Conservation (phyloP, 1,140 invertebrate genomes). For the Ooceraea biroi region DNA sequence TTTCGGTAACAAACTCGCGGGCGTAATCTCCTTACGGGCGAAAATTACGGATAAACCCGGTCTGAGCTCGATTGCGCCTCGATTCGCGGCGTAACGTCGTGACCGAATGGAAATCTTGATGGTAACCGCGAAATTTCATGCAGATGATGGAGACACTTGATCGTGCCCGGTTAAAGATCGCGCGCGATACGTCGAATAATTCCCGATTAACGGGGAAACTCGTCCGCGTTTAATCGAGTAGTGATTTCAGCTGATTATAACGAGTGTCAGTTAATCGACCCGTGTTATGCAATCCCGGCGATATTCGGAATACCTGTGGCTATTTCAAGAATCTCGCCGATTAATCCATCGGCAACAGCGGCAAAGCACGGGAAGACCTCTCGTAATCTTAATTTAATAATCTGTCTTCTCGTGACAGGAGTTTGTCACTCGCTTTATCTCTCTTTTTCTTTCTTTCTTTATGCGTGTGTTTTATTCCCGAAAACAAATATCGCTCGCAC, state of each 20-base stretch:
- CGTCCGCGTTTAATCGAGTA: neutral
- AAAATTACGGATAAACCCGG: constrained; percentile 39
- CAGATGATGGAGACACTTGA: constrained; percentile 20
- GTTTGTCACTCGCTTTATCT: no score
- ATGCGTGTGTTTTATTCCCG: neutral
- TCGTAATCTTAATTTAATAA: neutral
- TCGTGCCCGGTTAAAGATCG: neutral
- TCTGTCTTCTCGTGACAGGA: neutral
- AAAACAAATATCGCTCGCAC: constrained; percentile 4
- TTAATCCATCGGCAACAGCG: neutral
- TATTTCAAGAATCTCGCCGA: constrained; percentile 27
- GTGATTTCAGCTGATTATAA: constrained; percentile 13
- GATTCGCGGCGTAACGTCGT: neutral
- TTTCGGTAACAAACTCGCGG: constrained; percentile 28
- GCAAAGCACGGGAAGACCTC: neutral
- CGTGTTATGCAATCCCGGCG: neutral
- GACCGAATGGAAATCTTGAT: neutral
- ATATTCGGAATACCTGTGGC: neutral
- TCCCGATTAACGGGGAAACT: neutral
- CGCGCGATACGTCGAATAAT: neutral
- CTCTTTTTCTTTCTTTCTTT: neutral
- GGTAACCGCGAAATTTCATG: constrained; percentile 28
- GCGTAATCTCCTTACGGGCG: constrained; percentile 36
- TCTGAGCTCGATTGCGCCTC: constrained; percentile 9
- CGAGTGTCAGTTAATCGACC: constrained; percentile 30